Conservation (phyloP, 2,113 vertebrate species). For the Pardalotus punctatus region DNA sequence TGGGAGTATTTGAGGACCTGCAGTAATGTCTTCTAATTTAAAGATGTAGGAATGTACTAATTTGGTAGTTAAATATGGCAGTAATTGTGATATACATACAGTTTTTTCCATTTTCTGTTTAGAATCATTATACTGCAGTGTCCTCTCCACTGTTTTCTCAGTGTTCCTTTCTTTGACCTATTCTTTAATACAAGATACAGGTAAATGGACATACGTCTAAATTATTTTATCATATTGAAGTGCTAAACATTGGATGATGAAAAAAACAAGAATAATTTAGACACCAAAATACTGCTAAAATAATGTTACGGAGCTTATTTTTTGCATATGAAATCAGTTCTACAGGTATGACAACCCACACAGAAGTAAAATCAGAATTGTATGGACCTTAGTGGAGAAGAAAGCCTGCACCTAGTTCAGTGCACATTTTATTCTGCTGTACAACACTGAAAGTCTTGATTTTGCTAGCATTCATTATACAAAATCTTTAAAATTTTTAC, state of each 20-base stretch:
- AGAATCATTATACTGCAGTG: neutral
- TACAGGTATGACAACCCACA: neutral
- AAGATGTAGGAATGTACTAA: neutral
- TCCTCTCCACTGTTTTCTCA: neutral
- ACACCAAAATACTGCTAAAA: neutral
- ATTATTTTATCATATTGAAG: neutral
- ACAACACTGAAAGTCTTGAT: neutral
- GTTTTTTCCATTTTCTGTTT: neutral
- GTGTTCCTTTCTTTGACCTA: neutral
- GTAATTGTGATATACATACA: neutral
- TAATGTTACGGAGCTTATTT: neutral
- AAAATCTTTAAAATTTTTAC: neutral
- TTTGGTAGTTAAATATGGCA: neutral
- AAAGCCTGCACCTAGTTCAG: accelerated
- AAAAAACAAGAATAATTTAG: neutral
- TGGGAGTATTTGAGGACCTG: neutral
- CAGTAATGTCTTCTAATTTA: neutral
- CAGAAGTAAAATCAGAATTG: neutral
- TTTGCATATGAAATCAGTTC: neutral
- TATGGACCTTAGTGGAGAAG: neutral
- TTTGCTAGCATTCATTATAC: neutral
- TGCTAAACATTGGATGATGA: neutral
- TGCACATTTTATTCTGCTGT: neutral
- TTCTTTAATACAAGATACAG: neutral
- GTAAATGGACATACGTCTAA: neutral